These are phyloP conservation scores for Druon quercuslanigerum DNA, from an alignment of 1,140 invertebrate genomes.

Conservation along the genomic window DNA sequence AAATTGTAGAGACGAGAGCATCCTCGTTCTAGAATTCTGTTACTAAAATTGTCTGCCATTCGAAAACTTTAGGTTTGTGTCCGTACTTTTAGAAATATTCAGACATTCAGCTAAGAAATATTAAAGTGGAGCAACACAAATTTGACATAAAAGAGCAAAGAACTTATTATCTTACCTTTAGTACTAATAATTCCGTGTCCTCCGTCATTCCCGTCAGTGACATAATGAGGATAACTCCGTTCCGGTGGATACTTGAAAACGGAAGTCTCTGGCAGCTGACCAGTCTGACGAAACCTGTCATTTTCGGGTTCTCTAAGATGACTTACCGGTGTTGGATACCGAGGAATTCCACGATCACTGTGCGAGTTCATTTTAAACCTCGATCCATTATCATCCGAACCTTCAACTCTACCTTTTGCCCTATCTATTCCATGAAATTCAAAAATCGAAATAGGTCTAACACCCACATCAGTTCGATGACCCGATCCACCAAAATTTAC, in stretches of 20 bases:
- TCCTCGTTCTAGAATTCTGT: too few relatives aligned
- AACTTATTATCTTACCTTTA: slow-evolving; percentile 33
- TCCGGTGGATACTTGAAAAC: slow-evolving; percentile 1
- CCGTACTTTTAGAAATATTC: too few relatives aligned
- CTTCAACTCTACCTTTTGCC: not conserved
- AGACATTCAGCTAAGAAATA: not conserved
- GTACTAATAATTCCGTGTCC: slow-evolving; percentile 34
- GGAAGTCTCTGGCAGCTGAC: not conserved
- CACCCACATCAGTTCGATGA: not conserved
- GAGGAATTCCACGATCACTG: not conserved
- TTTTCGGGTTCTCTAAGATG: not conserved
- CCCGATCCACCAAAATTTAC: not conserved
- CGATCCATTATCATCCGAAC: not conserved
- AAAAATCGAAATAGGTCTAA: slow-evolving; percentile 2
- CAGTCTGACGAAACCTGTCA: not conserved
- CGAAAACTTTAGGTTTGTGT: too few relatives aligned
- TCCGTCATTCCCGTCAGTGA: slow-evolving; percentile 36
- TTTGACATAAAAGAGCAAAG: slow-evolving; percentile 26
- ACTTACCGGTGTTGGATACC: not conserved
- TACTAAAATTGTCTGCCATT: too few relatives aligned
- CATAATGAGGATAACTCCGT: slow-evolving; percentile 31
- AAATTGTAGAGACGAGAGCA: too few relatives aligned
- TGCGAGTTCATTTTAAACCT: not conserved
- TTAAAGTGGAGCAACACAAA: slow-evolving; percentile 34
- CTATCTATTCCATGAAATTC: slow-evolving; percentile 1